phyloP scores from a whole-genome alignment of 2,113 vertebrate species.

The Rafetus swinhoei region DNA sequence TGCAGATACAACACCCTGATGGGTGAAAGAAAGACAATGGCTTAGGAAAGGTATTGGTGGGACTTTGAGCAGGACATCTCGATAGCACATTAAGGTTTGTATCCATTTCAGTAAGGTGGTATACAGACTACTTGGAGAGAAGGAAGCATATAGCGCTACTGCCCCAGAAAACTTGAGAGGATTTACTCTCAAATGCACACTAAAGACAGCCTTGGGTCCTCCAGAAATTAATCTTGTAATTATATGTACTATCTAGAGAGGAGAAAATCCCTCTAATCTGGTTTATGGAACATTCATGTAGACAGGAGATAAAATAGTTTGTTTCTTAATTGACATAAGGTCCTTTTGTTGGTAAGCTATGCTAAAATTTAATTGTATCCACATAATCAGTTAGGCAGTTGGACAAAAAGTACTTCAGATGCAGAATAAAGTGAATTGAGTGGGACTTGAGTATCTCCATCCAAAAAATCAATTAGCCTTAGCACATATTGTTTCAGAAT shows the following conservation, averaged over 20 bases:
- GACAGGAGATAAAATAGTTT: neutral
- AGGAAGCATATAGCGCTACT: conserved; percentile 18
- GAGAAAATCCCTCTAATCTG: neutral
- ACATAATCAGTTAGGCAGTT: neutral
- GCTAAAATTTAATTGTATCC: neutral
- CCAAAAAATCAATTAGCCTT: neutral
- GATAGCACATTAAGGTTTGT: rapidly evolving
- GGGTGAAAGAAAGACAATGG: neutral
- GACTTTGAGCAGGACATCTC: neutral
- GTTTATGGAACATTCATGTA: neutral
- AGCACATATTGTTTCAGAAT: neutral
- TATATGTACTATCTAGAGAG: neutral
- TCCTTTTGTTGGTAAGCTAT: neutral
- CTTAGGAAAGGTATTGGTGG: neutral
- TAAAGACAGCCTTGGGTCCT: conserved; percentile 9
- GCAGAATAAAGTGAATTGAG: neutral
- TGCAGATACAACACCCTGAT: neutral
- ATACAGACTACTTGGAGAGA: neutral
- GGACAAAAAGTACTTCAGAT: neutral
- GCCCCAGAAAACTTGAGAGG: neutral
- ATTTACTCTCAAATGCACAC: neutral
- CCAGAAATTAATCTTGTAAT: neutral
- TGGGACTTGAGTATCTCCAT: neutral
- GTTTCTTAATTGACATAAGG: neutral
- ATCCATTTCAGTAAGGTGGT: neutral